Percentiles rank a stretch among this genome's conserved stretches.
phyloP scores from a whole-genome alignment of 2,888 invertebrate species.

The Glyphotaelius pellucidus region DNA sequence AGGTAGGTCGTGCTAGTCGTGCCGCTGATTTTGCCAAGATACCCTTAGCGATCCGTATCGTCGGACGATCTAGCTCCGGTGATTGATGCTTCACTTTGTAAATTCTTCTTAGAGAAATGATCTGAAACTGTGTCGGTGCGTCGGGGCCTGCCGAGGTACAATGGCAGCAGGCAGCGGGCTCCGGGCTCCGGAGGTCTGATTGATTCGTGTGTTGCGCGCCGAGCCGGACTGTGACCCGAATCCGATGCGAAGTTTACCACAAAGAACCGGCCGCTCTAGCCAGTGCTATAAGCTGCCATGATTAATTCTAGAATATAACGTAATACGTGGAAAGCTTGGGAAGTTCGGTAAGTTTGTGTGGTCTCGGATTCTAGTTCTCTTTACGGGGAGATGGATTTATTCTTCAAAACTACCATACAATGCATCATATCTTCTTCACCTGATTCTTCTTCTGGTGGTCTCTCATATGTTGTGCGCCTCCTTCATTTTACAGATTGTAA shows the following conservation, averaged over 20 bases:
- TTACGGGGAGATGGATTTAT: not conserved
- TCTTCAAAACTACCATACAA: not conserved
- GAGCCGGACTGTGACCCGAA: not conserved
- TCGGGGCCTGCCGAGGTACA: not conserved
- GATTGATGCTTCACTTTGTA: conserved; percentile 24
- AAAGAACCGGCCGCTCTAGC: not conserved
- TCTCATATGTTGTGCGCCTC: too few species aligned
- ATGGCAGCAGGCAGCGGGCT: not conserved
- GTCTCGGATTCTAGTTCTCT: not conserved
- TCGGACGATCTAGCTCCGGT: conserved; percentile 7
- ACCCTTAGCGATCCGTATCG: not conserved
- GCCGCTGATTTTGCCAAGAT: conserved; percentile 7
- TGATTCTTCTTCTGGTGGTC: not conserved
- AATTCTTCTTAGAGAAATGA: conserved; percentile 21
- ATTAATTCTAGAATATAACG: not conserved
- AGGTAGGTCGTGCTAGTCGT: conserved; percentile 15
- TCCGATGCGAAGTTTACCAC: conserved; percentile 12
- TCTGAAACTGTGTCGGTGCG: conserved; percentile 29
- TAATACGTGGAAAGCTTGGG: not conserved
- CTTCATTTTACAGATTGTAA: not conserved
- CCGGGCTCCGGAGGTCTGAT: conserved; percentile 2
- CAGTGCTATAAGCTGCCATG: not conserved
- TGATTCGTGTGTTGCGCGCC: conserved; percentile 28
- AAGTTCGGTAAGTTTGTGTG: not conserved
- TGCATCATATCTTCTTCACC: not conserved